These are phyloP conservation scores for Falcunculus frontatus DNA, from an alignment of 2,113 vertebrate species.

Conservation along the genomic window DNA sequence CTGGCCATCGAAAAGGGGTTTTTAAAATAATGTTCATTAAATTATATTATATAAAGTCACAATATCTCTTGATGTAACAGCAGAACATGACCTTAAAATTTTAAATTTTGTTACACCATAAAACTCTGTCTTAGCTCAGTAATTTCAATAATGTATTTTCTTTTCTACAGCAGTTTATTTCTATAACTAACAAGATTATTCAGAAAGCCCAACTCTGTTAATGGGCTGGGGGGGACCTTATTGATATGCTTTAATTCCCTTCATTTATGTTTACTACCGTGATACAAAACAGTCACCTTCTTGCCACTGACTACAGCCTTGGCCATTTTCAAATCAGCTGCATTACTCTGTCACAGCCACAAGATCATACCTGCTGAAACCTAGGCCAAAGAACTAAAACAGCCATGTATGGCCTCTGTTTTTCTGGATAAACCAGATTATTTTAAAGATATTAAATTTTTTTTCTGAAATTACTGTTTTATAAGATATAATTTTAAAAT, in stretches of 20 bases:
- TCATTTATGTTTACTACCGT: not conserved
- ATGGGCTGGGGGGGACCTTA: accelerated
- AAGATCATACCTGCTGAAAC: not conserved
- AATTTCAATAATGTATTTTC: not conserved
- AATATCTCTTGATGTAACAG: not conserved
- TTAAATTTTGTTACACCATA: not conserved
- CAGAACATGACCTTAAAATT: slow-evolving; percentile 6
- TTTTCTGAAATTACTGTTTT: not conserved
- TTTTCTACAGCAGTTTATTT: not conserved
- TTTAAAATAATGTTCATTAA: not conserved
- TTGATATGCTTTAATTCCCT: not conserved
- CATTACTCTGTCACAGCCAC: not conserved
- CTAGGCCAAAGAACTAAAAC: not conserved
- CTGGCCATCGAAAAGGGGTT: not conserved
- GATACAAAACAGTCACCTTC: not conserved
- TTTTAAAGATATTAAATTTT: not conserved
- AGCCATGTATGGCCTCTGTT: not conserved
- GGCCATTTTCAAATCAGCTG: not conserved
- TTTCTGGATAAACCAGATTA: not conserved
- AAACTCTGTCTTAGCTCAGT: not conserved
- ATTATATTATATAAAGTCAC: not conserved
- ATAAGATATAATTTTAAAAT: not conserved
- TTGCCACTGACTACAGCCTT: not conserved
- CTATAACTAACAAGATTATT: not conserved
- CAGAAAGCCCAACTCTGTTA: not conserved